phyloP scores from a whole-genome alignment of 2,797 vertebrate species.

The Tolypeutes matacus region DNA sequence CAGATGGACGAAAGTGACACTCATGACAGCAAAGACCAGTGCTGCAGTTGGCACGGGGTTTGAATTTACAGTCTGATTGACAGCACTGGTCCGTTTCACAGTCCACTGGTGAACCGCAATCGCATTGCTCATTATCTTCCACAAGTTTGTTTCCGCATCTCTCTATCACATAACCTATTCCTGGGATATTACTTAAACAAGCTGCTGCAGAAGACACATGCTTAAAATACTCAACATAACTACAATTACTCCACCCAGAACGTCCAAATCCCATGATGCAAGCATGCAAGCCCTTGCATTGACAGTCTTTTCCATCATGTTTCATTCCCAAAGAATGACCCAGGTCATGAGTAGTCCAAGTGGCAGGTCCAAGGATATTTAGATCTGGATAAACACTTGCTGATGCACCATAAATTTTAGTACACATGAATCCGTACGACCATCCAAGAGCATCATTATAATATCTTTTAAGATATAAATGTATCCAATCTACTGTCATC shows the following conservation, averaged over 20 bases:
- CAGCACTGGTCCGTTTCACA: constrained; percentile 84
- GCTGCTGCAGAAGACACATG: accelerated
- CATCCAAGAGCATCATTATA: constrained; percentile 64
- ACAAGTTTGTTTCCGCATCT: constrained; percentile 86
- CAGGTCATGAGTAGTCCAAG: constrained; percentile 80
- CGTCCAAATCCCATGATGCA: constrained; percentile 82
- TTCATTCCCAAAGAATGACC: constrained; percentile 84
- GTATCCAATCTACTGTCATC: constrained; percentile 70
- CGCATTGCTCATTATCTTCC: constrained; percentile 83
- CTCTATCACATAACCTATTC: background rate
- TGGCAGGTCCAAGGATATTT: constrained; percentile 68
- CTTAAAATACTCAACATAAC: constrained; percentile 75
- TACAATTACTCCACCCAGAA: constrained; percentile 86
- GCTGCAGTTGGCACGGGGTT: constrained; percentile 74
- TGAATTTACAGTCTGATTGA: constrained; percentile 59
- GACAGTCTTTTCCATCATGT: constrained; percentile 66
- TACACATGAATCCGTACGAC: constrained; percentile 74
- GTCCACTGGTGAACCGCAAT: constrained; percentile 80
- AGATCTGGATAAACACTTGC: background rate
- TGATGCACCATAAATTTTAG: background rate
- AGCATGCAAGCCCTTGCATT: constrained; percentile 56
- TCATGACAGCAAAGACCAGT: constrained; percentile 83
- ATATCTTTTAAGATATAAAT: constrained; percentile 75
- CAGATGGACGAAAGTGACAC: constrained; percentile 79
- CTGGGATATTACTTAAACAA: constrained; percentile 79